Conservation (phyloP, 2,797 vertebrate genomes). For the Eupleurogrammus muticus region DNA sequence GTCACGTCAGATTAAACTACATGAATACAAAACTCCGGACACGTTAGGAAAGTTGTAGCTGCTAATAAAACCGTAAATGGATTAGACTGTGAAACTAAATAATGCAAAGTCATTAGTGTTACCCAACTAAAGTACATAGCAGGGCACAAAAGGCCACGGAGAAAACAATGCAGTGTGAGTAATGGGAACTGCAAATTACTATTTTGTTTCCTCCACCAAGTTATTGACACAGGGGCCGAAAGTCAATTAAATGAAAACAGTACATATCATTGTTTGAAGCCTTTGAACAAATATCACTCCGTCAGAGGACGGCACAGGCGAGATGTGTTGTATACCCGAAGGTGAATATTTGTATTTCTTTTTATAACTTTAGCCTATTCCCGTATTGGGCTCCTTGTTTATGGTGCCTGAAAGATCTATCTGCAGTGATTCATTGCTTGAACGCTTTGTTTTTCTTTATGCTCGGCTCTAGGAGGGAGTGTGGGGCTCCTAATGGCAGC, state of each 20-base stretch:
- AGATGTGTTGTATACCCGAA: conserved; percentile 64
- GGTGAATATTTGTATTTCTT: conserved; percentile 80
- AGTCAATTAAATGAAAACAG: conserved; percentile 74
- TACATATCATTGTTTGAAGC: conserved; percentile 50
- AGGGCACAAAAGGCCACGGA: conserved; percentile 21
- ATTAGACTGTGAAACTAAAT: conserved; percentile 27
- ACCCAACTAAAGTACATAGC: conserved; percentile 20
- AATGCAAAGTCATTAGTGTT: conserved; percentile 40
- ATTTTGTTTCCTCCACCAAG: conserved; percentile 53
- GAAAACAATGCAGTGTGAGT: conserved; percentile 36
- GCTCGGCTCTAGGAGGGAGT: conserved; percentile 60
- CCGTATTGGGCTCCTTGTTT: conserved; percentile 75
- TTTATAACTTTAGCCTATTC: conserved; percentile 70
- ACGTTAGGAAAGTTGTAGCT: conserved; percentile 16
- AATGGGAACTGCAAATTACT: conserved; percentile 63
- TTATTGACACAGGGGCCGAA: conserved; percentile 58
- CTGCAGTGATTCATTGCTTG: conserved; percentile 75
- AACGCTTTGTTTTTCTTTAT: conserved; percentile 77
- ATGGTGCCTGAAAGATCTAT: conserved; percentile 75
- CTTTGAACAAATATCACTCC: conserved; percentile 66
- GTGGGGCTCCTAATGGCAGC: conserved; percentile 70
- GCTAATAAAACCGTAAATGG: conserved; percentile 20
- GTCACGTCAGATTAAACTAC: neutral
- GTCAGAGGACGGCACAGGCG: conserved; percentile 58
- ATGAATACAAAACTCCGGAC: conserved; percentile 22